Evolutionary conservation across 2,113 vertebrate species (phyloP), one percentile per base, ranked within the genome.

Genomic region (Eublepharis macularius): DNA sequence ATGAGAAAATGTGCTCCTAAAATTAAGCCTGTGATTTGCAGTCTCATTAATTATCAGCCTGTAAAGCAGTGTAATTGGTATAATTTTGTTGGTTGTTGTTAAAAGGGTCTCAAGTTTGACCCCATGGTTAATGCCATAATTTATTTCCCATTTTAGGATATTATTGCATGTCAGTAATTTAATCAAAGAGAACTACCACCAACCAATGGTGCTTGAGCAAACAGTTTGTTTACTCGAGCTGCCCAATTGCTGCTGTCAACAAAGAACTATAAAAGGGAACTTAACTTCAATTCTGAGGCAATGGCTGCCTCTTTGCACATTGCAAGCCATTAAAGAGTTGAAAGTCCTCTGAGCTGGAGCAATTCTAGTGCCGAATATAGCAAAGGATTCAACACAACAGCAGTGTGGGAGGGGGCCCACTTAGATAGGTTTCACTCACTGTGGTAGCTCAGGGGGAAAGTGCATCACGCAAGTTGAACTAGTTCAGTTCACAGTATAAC

Each of bases 401-500:
- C 24, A 0, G 82, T 47, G 89, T 87, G 89, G 93, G 93, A 95
- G 92, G 83, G 93, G 90, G 51, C 89, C 68, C 91, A 88, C 93
- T 96, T 93, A 93, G 66, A 16, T 94, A 93, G 85, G 87, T 96
- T 95, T 96, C 95, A 90, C 93, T 96, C 94, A 85, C 66, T 87
- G 93, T n/a, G 16, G 89, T 74, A 95, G 93, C 95, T 94, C 95
- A 90, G 72, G 96, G 92, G 95, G 95, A 84, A 87, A 68, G 92
- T 76, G 90, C 91, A 90, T 93, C 92, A 86, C 93, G 90, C 89
- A 95, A 94, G 95, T 95, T 91, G 94, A 82, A 69, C 90, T 69
- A 93, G 90, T 86, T 94, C 76, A 63, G 88, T 95, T 95, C 94
- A 83, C 88, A 92, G 91, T 92, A 94, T 94, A 96, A 97, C 96